Percentiles rank a stretch among this genome's conserved stretches.
These are phyloP conservation scores for Yponomeuta evonymella DNA, from an alignment of 2,888 invertebrate genomes.

Conservation along the genomic window DNA sequence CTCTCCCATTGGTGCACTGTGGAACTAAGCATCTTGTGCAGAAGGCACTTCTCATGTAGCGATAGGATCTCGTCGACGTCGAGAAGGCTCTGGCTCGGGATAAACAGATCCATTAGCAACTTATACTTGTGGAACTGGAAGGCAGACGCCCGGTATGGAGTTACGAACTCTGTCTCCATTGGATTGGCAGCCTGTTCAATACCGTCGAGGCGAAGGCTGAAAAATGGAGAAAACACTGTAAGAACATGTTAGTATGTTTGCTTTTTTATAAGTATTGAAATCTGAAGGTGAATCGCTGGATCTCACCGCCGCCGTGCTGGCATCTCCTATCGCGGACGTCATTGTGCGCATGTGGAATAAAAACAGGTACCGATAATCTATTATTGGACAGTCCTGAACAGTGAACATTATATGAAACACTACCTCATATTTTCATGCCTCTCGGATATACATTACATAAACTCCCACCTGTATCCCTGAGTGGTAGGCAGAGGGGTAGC, in stretches of 20 bases:
- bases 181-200: conserved; percentile 67
- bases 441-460: too few species aligned
- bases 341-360: too few species aligned
- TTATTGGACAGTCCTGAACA: too few species aligned
- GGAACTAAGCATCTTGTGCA: conserved; percentile 77
- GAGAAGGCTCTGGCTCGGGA: conserved; percentile 66
- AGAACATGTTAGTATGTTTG: background rate
- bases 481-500: too few species aligned
- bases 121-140: conserved; percentile 77
- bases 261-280: too few species aligned
- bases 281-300: too few species aligned
- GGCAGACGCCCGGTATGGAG: conserved; percentile 76
- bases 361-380: too few species aligned
- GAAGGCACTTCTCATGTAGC: conserved; percentile 60
- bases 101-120: conserved; percentile 75
- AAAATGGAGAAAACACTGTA: conserved; percentile 25
- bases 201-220: conserved; percentile 78
- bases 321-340: too few species aligned
- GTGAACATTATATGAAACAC: too few species aligned
- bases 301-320: too few species aligned
- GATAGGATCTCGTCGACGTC: conserved; percentile 53
- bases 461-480: too few species aligned
- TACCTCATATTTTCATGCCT: too few species aligned
- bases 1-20: conserved; percentile 75
- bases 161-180: conserved; percentile 62